Evolutionary conservation across 1,140 invertebrate species (phyloP), one percentile per base, ranked within the genome.

Genomic region (Matsumurasca onukii): DNA sequence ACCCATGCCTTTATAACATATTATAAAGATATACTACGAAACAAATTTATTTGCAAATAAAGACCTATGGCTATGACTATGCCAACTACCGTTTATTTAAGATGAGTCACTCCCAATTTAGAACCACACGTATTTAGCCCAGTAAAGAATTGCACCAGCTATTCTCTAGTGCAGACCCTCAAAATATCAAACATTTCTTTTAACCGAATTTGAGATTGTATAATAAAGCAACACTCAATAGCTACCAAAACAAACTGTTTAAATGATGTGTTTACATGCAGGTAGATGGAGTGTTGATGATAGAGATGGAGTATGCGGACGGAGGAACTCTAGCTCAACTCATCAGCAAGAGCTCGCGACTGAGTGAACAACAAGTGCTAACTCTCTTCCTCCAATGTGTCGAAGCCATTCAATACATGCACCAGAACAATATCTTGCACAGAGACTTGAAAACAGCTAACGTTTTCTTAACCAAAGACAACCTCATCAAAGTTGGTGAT

Each of bases 261-360:
- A 12, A 45, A n/a, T 13, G 39, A n/a, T 13, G 39, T 45, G 39
- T 13, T 45, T 13, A n/a, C n/a, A n/a, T n/a, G n/a, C n/a, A n/a
- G n/a, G n/a, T 87, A 76, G 86, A 91, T 75, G 88, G 88, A 2
- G 81, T 86, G 29, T 77, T 92, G 3, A 87, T 90, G 80, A 92
- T 92, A 69, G 89, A 92, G 79, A 92, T 92, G 89, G 91, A 92
- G 76, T 92, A 90, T 78, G 90, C 89, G 20, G 89, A 91, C 78
- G 88, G 88, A 24, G 90, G 90, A 30, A 92, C 88, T 1, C 72
- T 92, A 62, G 83, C 86, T 1, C 87, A 91, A 73, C 84, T 86
- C 68, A 81, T 92, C 1, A 75, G 83, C 5, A 77, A 81, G n/a
- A 76, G 75, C 13, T 70, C 73, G 17, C 73, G 73, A 45, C 62